Evolutionary conservation across 1,140 invertebrate genomes (phyloP).

Genomic region (Calephelis nemesis): DNA sequence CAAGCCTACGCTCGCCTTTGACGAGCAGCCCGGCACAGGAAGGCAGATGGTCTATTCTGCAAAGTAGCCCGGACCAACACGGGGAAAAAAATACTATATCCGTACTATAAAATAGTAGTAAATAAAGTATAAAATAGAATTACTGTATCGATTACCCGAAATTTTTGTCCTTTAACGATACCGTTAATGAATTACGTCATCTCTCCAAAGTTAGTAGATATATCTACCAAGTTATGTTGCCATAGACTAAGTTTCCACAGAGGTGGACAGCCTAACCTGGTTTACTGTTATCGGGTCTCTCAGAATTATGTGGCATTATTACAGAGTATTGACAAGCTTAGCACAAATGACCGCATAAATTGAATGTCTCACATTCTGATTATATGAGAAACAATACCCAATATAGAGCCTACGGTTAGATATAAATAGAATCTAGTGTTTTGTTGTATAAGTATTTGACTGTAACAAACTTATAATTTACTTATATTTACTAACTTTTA

Average conservation of each 20-base stretch:
- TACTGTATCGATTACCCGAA: too few relatives aligned
- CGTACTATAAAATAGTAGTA: too few relatives aligned
- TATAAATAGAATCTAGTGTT: not conserved
- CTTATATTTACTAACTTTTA: too few relatives aligned
- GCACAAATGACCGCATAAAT: conserved; percentile 24
- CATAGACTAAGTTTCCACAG: not conserved
- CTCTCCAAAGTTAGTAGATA: not conserved
- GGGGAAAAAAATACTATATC: too few relatives aligned
- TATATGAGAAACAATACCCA: conserved; percentile 23
- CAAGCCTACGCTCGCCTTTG: too few relatives aligned
- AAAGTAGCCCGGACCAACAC: too few relatives aligned
- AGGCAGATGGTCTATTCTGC: too few relatives aligned
- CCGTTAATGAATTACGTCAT: not conserved
- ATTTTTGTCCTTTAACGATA: too few relatives aligned
- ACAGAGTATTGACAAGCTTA: conserved; percentile 24
- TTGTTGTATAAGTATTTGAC: not conserved
- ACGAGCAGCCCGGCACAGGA: too few relatives aligned
- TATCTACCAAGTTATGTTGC: not conserved
- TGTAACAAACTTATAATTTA: too few relatives aligned
- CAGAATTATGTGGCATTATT: conserved; percentile 29
- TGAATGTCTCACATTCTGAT: conserved; percentile 31
- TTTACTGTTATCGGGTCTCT: conserved; percentile 26
- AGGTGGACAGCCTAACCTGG: conserved; percentile 19
- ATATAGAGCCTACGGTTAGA: not conserved
- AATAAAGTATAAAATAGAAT: too few relatives aligned